A percentile compares a stretch with the other conserved stretches of the same genome.
Conservation (phyloP, 2,888 invertebrate genomes). For the Rotaria magnacalcarata region DNA sequence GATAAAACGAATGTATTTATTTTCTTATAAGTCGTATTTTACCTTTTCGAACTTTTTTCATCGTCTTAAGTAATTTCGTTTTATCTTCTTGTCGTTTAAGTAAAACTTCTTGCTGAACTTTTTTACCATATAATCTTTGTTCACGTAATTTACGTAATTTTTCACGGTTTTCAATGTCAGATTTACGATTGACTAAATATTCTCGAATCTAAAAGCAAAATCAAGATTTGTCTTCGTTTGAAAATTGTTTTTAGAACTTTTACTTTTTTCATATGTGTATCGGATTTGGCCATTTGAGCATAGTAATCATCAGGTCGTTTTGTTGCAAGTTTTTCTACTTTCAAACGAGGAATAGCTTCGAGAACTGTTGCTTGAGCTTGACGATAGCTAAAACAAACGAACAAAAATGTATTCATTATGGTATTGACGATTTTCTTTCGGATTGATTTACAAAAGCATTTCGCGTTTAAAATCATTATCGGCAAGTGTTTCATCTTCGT, state of each 20-base stretch:
- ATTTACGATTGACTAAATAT: conserved; percentile 76
- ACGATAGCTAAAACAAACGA: background rate
- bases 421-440: background rate
- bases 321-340: conserved; percentile 72
- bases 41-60: conserved; percentile 86
- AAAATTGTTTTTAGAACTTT: conserved; percentile 31
- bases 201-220: conserved; percentile 62
- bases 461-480: conserved; percentile 45
- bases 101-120: conserved; percentile 75
- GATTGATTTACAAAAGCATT: conserved; percentile 37
- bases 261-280: conserved; percentile 90
- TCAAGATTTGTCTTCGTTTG: too few relatives aligned
- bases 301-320: conserved; percentile 90
- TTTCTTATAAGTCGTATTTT: conserved; percentile 34
- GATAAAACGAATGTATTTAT: background rate
- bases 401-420: background rate
- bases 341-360: conserved; percentile 73
- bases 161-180: conserved; percentile 78
- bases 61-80: conserved; percentile 80
- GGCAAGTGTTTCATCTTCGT: conserved; percentile 22
- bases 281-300: conserved; percentile 96
- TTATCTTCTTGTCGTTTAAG: conserved; percentile 82
- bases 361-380: conserved; percentile 73
- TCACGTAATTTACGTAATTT: conserved; percentile 81
- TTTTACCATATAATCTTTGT: conserved; percentile 86